Conservation (phyloP, 2,113 vertebrate species). For the Oceanodroma tethys region DNA sequence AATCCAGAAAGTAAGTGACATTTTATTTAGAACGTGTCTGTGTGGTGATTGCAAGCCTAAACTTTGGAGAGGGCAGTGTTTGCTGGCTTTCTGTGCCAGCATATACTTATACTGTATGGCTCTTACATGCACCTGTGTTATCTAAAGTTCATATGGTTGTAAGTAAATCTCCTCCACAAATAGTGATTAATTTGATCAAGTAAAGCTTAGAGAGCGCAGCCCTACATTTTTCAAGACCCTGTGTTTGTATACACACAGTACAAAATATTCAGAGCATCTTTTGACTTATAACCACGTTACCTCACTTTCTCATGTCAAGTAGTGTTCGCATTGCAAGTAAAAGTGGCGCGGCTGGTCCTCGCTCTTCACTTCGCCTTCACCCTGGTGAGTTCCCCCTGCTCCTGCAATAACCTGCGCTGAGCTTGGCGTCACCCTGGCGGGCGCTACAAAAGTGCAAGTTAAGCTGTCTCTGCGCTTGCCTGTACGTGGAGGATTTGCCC, state of each 20-base stretch:
- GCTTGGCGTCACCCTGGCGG: neutral
- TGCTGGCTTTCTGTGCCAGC: neutral
- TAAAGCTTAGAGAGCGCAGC: neutral
- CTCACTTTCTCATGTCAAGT: neutral
- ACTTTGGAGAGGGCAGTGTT: neutral
- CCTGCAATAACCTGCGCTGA: neutral
- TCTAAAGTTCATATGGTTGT: neutral
- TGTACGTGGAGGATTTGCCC: neutral
- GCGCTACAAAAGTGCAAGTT: too few relatives aligned
- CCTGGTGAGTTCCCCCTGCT: neutral
- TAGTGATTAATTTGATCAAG: neutral
- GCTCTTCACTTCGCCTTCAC: neutral
- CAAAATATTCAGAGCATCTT: neutral
- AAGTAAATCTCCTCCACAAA: neutral
- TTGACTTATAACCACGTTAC: accelerated
- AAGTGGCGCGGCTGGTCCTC: neutral
- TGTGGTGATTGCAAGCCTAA: neutral
- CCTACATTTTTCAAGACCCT: neutral
- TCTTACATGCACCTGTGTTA: neutral
- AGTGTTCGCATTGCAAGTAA: neutral
- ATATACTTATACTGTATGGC: neutral
- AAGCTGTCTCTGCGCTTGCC: accelerated
- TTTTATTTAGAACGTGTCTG: neutral
- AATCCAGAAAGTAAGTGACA: neutral
- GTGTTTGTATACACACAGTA: neutral